Evolutionary conservation across 2,888 invertebrate genomes (phyloP).

Genomic region (Gnatocerus cornutus): DNA sequence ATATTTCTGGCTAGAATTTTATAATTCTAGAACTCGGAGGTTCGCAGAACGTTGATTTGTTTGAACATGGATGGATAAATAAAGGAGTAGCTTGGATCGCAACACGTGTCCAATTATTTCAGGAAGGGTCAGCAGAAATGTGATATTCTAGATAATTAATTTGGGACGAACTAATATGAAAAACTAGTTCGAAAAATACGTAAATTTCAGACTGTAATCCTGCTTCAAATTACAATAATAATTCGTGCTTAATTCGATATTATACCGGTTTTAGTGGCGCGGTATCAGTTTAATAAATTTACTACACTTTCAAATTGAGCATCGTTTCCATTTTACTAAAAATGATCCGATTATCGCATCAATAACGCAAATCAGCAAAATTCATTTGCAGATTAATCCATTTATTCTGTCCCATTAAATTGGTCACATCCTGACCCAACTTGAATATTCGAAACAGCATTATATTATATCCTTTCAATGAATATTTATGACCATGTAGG

Average conservation of each 20-base stretch:
- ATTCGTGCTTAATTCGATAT: not conserved
- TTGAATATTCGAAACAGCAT: constrained; percentile 1
- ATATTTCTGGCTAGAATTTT: too few species aligned
- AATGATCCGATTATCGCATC: constrained; percentile 19
- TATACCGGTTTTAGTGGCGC: too few species aligned
- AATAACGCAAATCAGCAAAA: constrained; percentile 9
- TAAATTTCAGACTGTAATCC: too few species aligned
- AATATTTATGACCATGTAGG: constrained; percentile 17
- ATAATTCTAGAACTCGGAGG: too few species aligned
- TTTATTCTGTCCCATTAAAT: constrained; percentile 14
- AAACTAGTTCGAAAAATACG: too few species aligned
- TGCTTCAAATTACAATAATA: not conserved
- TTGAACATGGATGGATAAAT: too few species aligned
- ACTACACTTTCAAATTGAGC: not conserved
- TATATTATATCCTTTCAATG: not conserved
- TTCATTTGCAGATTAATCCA: constrained; percentile 16
- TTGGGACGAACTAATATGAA: too few species aligned
- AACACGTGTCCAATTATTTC: too few species aligned
- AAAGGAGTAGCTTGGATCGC: too few species aligned
- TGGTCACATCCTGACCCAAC: constrained; percentile 8
- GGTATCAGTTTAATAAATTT: not conserved
- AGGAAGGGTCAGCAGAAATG: too few species aligned
- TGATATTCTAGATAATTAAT: too few species aligned
- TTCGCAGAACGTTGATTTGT: too few species aligned
- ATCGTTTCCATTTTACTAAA: constrained; percentile 7